phyloP scores from a whole-genome alignment of 2,113 vertebrate species.

The Uria aalge region DNA sequence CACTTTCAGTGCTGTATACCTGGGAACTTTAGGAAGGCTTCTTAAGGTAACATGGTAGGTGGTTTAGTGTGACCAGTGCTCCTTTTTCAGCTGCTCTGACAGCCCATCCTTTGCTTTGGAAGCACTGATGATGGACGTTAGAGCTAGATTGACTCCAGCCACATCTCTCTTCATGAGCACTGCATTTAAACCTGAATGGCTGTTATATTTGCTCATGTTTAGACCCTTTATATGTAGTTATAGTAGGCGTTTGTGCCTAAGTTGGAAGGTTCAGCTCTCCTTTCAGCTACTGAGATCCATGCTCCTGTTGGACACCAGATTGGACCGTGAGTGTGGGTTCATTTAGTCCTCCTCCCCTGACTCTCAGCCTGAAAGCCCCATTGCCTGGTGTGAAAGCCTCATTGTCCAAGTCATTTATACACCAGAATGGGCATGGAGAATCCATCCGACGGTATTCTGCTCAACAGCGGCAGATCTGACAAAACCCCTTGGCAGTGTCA shows the following conservation, averaged over 20 bases:
- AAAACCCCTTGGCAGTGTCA: slow-evolving; percentile 48
- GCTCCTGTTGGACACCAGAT: not conserved
- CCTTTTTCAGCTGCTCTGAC: not conserved
- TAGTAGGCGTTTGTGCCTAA: not conserved
- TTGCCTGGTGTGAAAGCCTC: slow-evolving; percentile 40
- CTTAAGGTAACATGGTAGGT: not conserved
- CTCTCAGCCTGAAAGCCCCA: slow-evolving; percentile 13
- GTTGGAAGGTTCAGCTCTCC: not conserved
- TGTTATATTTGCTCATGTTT: not conserved
- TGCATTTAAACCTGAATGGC: not conserved
- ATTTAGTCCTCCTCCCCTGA: not conserved
- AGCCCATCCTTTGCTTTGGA: not conserved
- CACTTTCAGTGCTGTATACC: not conserved
- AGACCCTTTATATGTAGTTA: not conserved
- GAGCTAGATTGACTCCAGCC: not conserved
- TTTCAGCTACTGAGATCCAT: not conserved
- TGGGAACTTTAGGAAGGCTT: not conserved
- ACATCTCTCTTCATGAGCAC: not conserved
- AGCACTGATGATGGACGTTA: not conserved
- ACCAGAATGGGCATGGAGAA: slow-evolving; percentile 56
- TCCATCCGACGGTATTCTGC: slow-evolving; percentile 34
- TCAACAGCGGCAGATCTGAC: slow-evolving; percentile 39
- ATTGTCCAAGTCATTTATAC: slow-evolving; percentile 49
- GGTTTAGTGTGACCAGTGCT: not conserved
- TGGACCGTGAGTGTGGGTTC: not conserved